A percentile compares a stretch with the other conserved stretches of the same genome.
These are phyloP conservation scores for Aplysia californica DNA, from an alignment of 1,140 invertebrate genomes.

Conservation along the genomic window DNA sequence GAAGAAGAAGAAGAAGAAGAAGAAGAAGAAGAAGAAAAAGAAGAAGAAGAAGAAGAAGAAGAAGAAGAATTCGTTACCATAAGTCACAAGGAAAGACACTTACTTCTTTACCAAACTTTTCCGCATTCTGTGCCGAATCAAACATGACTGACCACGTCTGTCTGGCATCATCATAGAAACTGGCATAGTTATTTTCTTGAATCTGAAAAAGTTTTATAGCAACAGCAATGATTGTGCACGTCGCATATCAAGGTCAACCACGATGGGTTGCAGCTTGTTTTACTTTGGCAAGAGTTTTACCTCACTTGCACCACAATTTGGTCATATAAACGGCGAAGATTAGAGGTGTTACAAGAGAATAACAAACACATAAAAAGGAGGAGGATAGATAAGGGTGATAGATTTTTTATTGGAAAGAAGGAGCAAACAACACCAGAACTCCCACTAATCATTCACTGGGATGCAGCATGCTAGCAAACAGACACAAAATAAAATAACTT, in stretches of 20 bases:
- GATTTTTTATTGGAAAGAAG: no score
- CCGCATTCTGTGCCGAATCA: conserved; percentile 56
- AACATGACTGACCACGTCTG: conserved; percentile 67
- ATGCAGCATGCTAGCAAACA: not conserved
- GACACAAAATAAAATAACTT: conserved; percentile 1
- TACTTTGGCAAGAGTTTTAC: no score
- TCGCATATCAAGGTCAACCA: not conserved
- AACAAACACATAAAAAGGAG: no score
- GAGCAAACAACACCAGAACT: no score
- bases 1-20: not conserved
- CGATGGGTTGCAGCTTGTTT: no score
- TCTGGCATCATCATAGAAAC: conserved; percentile 66
- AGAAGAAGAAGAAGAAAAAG: not conserved
- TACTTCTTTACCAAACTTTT: conserved; percentile 67
- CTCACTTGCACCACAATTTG: no score
- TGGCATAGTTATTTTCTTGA: conserved; percentile 68
- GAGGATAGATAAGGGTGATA: no score
- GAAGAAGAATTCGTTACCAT: not conserved
- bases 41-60: not conserved
- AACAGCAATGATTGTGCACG: not conserved
- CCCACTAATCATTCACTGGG: no score
- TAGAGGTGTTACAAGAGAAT: no score
- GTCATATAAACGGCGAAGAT: no score
- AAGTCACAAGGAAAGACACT: not conserved
- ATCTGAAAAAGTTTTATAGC: conserved; percentile 47